Evolutionary conservation across 2,888 invertebrate species (phyloP).

Genomic region (Drosophila meridiana): DNA sequence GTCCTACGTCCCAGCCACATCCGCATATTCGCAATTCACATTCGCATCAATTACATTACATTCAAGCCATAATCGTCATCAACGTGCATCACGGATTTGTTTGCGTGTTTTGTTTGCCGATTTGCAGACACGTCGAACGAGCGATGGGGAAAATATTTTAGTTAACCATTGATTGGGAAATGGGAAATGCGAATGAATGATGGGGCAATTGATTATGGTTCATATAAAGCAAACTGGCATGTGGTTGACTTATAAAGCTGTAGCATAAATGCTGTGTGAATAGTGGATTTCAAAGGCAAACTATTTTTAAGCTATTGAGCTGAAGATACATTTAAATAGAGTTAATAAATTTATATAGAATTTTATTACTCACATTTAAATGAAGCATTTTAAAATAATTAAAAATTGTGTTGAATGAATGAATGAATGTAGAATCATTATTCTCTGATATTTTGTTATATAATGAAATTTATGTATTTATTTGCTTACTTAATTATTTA

Average conservation of each 20-base stretch:
- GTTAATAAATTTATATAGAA: too few species aligned
- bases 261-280: not conserved
- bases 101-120: conserved; percentile 71
- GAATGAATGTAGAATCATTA: too few species aligned
- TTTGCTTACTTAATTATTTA: too few species aligned
- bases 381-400: too few species aligned
- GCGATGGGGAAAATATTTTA: not conserved
- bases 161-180: not conserved
- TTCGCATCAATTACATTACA: conserved; percentile 40
- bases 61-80: conserved; percentile 68
- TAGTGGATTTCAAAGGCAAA: not conserved
- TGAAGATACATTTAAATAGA: too few species aligned
- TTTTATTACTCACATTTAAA: too few species aligned
- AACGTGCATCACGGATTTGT: conserved; percentile 68
- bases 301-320: too few species aligned
- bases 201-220: not conserved
- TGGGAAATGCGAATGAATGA: not conserved
- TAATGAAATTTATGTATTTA: too few species aligned
- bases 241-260: not conserved
- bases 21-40: conserved; percentile 17
- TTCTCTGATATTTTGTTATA: too few species aligned
- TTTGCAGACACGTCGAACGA: conserved; percentile 41
- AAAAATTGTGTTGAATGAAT: too few species aligned
- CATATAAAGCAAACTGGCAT: not conserved
- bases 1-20: conserved; percentile 4